Evolutionary conservation across 1,140 invertebrate genomes (phyloP), one percentile per base, ranked within the genome.

Genomic region (Venturia canescens): DNA sequence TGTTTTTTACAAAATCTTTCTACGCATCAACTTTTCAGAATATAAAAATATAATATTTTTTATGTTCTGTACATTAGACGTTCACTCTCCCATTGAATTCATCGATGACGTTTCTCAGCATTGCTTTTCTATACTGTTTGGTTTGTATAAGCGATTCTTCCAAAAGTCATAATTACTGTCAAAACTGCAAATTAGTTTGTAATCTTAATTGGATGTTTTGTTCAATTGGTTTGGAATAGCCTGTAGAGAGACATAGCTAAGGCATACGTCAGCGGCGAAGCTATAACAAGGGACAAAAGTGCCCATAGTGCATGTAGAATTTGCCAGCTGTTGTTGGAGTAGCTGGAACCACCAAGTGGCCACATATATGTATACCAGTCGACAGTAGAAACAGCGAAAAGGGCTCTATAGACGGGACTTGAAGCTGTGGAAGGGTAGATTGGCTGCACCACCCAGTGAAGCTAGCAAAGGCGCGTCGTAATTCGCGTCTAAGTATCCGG

Each of bases 391-490:
- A 21, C 23, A 18, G 50, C 50, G 74, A 66, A 21, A 48, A 72
- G 70, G 70, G 70, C 15, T 16, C 70, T n/a, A 15, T 16, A 72
- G 38, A 72, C n/a, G 70, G 34, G 70, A 26, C 29, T 48, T 72
- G 38, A 48, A 72, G 34, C 70, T 72, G 23, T 66, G 70, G 34
- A 44, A 50, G 38, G 70, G 70, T n/a, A 72, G 70, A 72, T 72
- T 72, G 34, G 70, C 70, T 72, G 5, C 21, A 72, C 67, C 67
- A 26, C 23, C 23, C 70, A 72, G 34, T 27, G 60, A 50, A 72
- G 21, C 34, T 23, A 48, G 21, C 23, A 66, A 26, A 38, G 70
- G 70, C 34, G n/a, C 70, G 70, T 50, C 70, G 70, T 72, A 72
- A 72, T 38, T 72, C 21, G 1, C 38, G 38, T 50, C 70, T 72